Base-by-base conservation (phyloP, 1,140 invertebrate species). In the Tetragonula clypearis region DNA sequence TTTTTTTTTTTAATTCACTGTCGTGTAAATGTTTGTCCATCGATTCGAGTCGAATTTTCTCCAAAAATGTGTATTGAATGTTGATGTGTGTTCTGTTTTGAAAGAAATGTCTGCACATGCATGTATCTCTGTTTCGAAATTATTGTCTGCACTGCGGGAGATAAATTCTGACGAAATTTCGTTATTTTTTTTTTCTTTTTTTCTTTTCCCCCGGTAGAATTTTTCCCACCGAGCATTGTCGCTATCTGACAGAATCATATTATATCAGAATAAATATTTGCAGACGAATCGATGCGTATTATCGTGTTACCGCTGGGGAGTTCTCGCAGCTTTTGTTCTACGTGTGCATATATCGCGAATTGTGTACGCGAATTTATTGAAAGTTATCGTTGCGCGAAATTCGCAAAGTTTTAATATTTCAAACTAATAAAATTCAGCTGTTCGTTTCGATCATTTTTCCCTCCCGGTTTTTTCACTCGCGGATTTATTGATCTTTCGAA, bases 211-310 rank as follows among this genome's bases (percentile, higher is more conserved):
- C 19, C 53, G n/a, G 0, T 14, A 23, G 5, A 80, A 35, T 68
- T 80, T 78, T 53, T 53, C n/a, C n/a, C 26, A 53, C 49, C 60
- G 11, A 8, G 4, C 55, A 65, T 21, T 2, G 41, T 78, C 41
- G 19, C n/a, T 78, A 62, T 53, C 60, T 2, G 21, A 53, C 58
- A 9, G 58, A 26, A 53, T 53, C 60, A 65, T 12, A 14, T 17
- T 0, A n/a, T 53, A 78, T 65, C n/a, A 3, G n/a, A 12, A 78
- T 65, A 66, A 65, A 78, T 78, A 78, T 78, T 78, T 53, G 19
- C 0, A 19, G 17, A 5, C 11, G 35, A 21, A 78, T 53, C 76
- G 76, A 78, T 26, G 62, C n/a, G 1, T 65, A 78, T 65, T 65
- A 26, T 26, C 55, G 14, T 30, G 30, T 60, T 41, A 76, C 19